These are phyloP conservation scores for Eumacrocentrus americanus DNA, from an alignment of 2,888 invertebrate genomes.

Conservation along the genomic window DNA sequence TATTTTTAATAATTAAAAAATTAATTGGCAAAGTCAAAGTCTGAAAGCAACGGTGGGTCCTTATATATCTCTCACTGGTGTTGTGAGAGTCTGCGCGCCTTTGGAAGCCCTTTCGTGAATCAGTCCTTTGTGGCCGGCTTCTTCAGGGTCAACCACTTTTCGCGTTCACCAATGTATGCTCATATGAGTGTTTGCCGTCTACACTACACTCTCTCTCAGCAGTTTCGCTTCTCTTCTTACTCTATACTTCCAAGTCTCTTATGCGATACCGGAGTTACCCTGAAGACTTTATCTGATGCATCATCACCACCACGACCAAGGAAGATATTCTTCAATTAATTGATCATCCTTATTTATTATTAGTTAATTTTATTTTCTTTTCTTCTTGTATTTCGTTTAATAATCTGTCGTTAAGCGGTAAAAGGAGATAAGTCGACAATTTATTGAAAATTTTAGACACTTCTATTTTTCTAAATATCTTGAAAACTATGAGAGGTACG, in stretches of 20 bases:
- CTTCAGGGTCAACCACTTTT: conserved; percentile 62
- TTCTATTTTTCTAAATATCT: too few species aligned
- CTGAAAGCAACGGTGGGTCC: not conserved
- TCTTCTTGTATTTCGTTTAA: too few species aligned
- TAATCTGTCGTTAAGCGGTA: too few species aligned
- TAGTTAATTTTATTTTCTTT: too few species aligned
- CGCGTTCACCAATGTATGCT: conserved; percentile 38
- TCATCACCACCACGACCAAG: not conserved
- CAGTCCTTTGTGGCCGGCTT: conserved; percentile 58
- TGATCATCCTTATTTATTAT: not conserved
- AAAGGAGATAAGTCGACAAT: too few species aligned
- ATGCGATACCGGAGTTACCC: not conserved
- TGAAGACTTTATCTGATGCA: not conserved
- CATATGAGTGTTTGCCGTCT: conserved; percentile 20
- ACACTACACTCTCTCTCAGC: not conserved
- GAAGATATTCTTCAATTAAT: not conserved
- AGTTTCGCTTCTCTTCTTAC: not conserved
- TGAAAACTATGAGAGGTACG: too few species aligned
- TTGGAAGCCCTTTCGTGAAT: conserved; percentile 52
- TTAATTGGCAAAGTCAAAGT: too few species aligned
- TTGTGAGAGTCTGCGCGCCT: conserved; percentile 33
- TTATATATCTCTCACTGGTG: not conserved
- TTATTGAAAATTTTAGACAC: too few species aligned
- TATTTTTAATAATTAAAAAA: too few species aligned
- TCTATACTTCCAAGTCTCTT: not conserved